These are phyloP conservation scores for Tenualosa thibaudeaui DNA, from an alignment of 2,797 vertebrate species.

Conservation along the genomic window DNA sequence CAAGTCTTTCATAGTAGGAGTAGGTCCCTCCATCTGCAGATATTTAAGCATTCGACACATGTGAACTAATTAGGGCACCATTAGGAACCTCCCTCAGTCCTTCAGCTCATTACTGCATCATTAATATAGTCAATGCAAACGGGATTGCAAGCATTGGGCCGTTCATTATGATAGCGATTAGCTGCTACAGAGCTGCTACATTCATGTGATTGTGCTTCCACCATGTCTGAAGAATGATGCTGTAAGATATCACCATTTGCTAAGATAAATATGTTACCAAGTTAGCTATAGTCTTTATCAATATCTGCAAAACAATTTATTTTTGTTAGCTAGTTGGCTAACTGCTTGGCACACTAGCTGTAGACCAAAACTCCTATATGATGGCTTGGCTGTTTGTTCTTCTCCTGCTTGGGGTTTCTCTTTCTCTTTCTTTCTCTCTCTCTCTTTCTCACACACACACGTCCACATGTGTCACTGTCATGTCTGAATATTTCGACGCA, in stretches of 20 bases:
- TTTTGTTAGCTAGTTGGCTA: not conserved
- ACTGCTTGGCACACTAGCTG: not conserved
- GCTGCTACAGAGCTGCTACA: not conserved
- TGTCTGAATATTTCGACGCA: not conserved
- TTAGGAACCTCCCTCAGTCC: not conserved
- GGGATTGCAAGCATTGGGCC: not conserved
- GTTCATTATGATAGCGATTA: not conserved
- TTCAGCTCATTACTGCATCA: not conserved
- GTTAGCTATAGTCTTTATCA: too few species aligned
- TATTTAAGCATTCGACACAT: not conserved
- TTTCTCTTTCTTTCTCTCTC: not conserved
- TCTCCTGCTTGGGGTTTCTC: not conserved
- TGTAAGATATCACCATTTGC: constrained; percentile 30
- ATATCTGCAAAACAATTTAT: too few species aligned
- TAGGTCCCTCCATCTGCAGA: not conserved
- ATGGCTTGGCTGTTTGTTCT: not conserved
- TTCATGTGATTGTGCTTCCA: not conserved
- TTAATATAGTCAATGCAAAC: not conserved
- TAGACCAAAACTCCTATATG: not conserved
- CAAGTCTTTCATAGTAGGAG: too few species aligned
- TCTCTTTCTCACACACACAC: not conserved
- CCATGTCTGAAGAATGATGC: not conserved
- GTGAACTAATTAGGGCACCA: not conserved
- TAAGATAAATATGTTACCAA: not conserved
- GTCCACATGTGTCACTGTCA: not conserved